Base-by-base conservation (phyloP, 1,140 invertebrate genomes). In the Achroia grisella region DNA sequence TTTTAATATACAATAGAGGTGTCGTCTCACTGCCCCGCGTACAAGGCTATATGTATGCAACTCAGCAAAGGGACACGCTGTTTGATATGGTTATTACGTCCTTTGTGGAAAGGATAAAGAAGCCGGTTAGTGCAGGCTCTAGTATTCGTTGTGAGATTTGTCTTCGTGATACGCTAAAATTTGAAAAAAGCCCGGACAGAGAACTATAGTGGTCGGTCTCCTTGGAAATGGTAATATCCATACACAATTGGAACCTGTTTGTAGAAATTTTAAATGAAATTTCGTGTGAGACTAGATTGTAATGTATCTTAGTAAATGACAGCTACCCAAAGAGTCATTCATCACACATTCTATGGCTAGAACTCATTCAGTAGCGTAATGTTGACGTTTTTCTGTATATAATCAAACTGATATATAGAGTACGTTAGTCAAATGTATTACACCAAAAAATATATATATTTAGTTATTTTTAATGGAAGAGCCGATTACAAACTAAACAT, bases 81-180 rank as follows among this genome's bases (percentile, higher is more conserved):
- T 78, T 81, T 84, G 80, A 84, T 82, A 80, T 84, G 80, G 77
- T 80, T 81, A 81, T 84, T 81, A 84, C 76, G 63, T 77, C 65
- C 76, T 81, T 84, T 84, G 77, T 77, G 60, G 67, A 52, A 62
- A 60, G 62, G 63, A 75, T 76, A 72, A 69, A 70, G 71, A 56
- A 73, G 61, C 62, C 69, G 70, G 65, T 70, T 71, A 66, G 64
- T 75, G 64, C 53, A 31, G 17, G 43, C 44, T 42, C 58, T 66
- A 65, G 62, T 67, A 71, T 62, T 56, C 61, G 47, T 46, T 60
- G 52, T 44, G 69, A 80, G 79, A 80, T 83, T 80, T 77, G 76
- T 82, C 69, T 69, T 71, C 60, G 57, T 70, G 75, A 79, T 83
- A 83, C 73, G 79, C 70, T 71, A 68, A 77, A 80, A 76, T 79